phyloP scores from a whole-genome alignment of 2,888 invertebrate species.

The Ormyrus rosae region DNA sequence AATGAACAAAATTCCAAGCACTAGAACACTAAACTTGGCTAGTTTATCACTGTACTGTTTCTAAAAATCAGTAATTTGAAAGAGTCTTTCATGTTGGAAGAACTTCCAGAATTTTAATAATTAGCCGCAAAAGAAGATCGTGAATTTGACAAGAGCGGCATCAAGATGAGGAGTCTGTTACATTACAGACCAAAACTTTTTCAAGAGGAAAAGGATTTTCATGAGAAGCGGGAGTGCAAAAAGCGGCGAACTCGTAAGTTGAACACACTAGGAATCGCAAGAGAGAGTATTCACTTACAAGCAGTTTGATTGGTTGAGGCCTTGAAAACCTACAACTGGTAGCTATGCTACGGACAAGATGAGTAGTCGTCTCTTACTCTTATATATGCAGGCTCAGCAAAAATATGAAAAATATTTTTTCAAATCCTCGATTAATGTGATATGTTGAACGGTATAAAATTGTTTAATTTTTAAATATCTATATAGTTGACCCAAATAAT shows the following conservation, averaged over 20 bases:
- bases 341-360: too few species aligned
- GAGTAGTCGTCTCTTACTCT: too few species aligned
- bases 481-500: too few species aligned
- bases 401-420: too few species aligned
- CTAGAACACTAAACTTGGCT: background rate
- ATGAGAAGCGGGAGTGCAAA: conserved; percentile 33
- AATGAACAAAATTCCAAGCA: background rate
- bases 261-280: background rate
- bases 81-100: background rate
- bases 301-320: background rate
- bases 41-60: background rate
- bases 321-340: too few species aligned
- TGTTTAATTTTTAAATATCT: too few species aligned
- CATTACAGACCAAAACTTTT: conserved; percentile 7
- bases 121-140: background rate
- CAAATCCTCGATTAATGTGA: too few species aligned
- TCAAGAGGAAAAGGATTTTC: conserved; percentile 32
- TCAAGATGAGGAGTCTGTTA: background rate
- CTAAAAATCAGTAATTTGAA: conserved; percentile 3
- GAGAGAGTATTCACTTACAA: background rate
- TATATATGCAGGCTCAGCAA: too few species aligned
- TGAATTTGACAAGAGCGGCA: background rate
- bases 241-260: background rate
- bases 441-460: too few species aligned
- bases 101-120: background rate